phyloP scores from a whole-genome alignment of 2,888 invertebrate species.

The Thalpophila matura region DNA sequence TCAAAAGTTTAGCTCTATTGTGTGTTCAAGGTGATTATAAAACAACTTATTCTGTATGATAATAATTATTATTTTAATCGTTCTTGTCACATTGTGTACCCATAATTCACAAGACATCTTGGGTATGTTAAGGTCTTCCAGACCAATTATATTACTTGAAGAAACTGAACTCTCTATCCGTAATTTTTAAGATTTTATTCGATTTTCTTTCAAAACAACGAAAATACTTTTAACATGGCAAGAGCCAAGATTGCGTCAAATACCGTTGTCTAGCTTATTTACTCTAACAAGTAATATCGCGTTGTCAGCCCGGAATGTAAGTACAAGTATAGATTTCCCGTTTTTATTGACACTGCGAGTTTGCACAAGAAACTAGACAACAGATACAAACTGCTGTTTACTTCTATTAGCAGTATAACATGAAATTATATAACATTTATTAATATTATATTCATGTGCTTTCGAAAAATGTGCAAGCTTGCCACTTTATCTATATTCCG shows the following conservation, averaged over 20 bases:
- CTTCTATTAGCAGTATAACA: neutral
- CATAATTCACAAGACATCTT: no score
- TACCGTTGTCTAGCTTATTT: slow-evolving; percentile 10
- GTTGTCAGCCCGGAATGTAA: neutral
- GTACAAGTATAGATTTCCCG: slow-evolving; percentile 1
- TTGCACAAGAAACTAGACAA: slow-evolving; percentile 21
- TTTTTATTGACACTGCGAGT: slow-evolving; percentile 16
- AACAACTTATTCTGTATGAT: neutral
- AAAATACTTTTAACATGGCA: neutral
- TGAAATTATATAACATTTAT: neutral
- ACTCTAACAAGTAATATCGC: slow-evolving; percentile 12
- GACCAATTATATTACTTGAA: no score
- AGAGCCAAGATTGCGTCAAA: neutral
- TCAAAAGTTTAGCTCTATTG: slow-evolving; percentile 11
- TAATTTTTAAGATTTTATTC: neutral
- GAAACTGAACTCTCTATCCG: neutral
- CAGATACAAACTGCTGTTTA: neutral
- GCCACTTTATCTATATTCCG: neutral
- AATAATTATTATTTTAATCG: slow-evolving; percentile 2
- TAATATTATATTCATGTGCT: neutral
- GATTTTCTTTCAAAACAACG: neutral
- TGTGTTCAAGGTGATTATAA: slow-evolving; percentile 6
- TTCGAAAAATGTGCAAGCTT: neutral
- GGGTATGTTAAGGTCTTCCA: no score
- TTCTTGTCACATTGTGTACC: slow-evolving; percentile 3